phyloP scores from a whole-genome alignment of 2,888 invertebrate genomes.

The Orthonevra nobilis region DNA sequence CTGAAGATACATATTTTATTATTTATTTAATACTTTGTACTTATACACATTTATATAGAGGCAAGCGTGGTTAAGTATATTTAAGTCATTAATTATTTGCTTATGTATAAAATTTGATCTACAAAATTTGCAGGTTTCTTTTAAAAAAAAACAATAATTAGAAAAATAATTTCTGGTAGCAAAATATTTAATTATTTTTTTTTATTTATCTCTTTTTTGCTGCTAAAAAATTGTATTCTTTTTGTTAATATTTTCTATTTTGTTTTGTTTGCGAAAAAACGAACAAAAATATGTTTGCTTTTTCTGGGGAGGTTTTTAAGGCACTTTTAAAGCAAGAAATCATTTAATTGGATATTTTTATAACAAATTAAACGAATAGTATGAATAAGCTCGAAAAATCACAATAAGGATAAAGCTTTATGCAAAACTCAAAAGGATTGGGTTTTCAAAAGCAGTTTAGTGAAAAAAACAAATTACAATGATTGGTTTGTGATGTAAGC shows the following conservation, averaged over 20 bases:
- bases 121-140: neutral
- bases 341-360: constrained; percentile 24
- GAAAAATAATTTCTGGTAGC: constrained; percentile 51
- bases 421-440: neutral
- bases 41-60: constrained; percentile 67
- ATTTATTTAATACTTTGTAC: too few species aligned
- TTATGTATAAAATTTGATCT: constrained; percentile 34
- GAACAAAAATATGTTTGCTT: too few species aligned
- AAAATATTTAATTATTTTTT: constrained; percentile 50
- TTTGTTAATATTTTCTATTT: constrained; percentile 2
- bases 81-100: constrained; percentile 1
- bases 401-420: constrained; percentile 17
- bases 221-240: constrained; percentile 32
- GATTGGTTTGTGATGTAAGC: too few species aligned
- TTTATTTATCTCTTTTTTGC: neutral
- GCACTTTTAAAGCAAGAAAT: constrained; percentile 67
- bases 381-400: constrained; percentile 33
- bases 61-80: constrained; percentile 67
- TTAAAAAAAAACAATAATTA: too few species aligned
- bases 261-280: neutral
- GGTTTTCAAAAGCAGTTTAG: too few species aligned
- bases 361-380: constrained; percentile 3
- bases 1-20: constrained; percentile 19
- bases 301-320: constrained; percentile 44
- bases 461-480: too few species aligned